Evolutionary conservation across 1,140 invertebrate genomes (phyloP).

Genomic region (Anastatus disparis): DNA sequence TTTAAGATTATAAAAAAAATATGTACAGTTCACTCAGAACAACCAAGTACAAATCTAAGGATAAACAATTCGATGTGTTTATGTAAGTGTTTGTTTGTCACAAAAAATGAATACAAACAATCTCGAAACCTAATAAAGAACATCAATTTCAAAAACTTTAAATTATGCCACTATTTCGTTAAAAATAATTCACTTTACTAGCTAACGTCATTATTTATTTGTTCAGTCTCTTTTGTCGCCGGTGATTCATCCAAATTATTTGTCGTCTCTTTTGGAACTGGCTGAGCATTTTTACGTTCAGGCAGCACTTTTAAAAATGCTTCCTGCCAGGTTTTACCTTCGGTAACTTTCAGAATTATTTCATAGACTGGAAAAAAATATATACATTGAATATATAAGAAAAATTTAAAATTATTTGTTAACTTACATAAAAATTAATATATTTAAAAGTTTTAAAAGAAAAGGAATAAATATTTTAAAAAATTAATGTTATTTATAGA

Average conservation of each 20-base stretch:
- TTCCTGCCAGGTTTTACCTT: constrained; percentile 86
- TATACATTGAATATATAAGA: constrained; percentile 3
- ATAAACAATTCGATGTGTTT: constrained; percentile 36
- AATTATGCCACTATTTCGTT: constrained; percentile 10
- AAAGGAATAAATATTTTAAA: no score
- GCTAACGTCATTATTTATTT: constrained; percentile 18
- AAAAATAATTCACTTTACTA: constrained; percentile 12
- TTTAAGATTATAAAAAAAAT: constrained; percentile 51
- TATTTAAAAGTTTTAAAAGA: no score
- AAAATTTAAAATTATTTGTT: no score
- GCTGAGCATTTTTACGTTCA: constrained; percentile 77
- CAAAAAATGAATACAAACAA: constrained; percentile 26
- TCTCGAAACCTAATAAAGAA: constrained; percentile 36
- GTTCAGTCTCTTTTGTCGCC: constrained; percentile 34
- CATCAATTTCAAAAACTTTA: constrained; percentile 26
- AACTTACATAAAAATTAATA: no score
- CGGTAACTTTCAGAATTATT: constrained; percentile 82
- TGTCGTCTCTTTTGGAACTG: constrained; percentile 40
- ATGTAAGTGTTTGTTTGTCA: constrained; percentile 27
- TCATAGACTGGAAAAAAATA: constrained; percentile 84
- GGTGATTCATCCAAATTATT: constrained; percentile 21
- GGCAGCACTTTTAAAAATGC: constrained; percentile 85
- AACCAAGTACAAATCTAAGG: constrained; percentile 51
- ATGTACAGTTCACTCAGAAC: constrained; percentile 56
- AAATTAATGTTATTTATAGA: no score